Evolutionary conservation across 2,113 vertebrate genomes (phyloP), one percentile per base, ranked within the genome.

Genomic region (Anas platyrhynchos): DNA sequence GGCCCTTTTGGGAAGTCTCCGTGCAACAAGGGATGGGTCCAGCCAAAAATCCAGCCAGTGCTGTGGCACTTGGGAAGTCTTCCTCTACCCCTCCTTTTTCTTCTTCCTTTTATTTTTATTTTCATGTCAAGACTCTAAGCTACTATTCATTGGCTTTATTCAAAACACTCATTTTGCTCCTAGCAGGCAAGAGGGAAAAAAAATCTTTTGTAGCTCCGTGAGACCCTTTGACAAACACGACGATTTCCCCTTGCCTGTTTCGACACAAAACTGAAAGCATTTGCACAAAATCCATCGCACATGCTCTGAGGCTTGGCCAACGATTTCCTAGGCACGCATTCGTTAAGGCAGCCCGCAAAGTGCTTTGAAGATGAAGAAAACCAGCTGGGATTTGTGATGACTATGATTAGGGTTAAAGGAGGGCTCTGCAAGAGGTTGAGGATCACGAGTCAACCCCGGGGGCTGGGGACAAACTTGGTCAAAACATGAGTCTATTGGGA

Each of bases 91-190:
- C 29, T 61, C 46, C 18, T 67, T 48, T 62, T 72, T 31, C 11
- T 25, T 16, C 11, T 25, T 25, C 6, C 22, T 15, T 13, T 11
- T 25, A 8, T 32, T 21, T 9, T 59, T 21, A 16, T 20, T n/a
- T 48, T 48, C 11, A 21, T 48, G 20, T 48, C 46, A 50, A 13
- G 50, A 12, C 23, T 25, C 50, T 50, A n/a, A 67, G 36, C 34
- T 46, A 9, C 38, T 87, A 36, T 73, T 93, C 69, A 48, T 25
- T 23, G 74, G 17, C 74, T 92, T 86, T 92, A 76, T 91, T 89
- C 58, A 83, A 88, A 97, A 92, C 65, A 77, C 8, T 81, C 26
- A 11, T 87, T 93, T 92, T 84, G 13, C 86, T 96, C 38, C 74
- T 84, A 55, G 50, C 36, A 77, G 15, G 46, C 3, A 0, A 73